phyloP scores from a whole-genome alignment of 2,888 invertebrate species.

The Campopleginae sp. region DNA sequence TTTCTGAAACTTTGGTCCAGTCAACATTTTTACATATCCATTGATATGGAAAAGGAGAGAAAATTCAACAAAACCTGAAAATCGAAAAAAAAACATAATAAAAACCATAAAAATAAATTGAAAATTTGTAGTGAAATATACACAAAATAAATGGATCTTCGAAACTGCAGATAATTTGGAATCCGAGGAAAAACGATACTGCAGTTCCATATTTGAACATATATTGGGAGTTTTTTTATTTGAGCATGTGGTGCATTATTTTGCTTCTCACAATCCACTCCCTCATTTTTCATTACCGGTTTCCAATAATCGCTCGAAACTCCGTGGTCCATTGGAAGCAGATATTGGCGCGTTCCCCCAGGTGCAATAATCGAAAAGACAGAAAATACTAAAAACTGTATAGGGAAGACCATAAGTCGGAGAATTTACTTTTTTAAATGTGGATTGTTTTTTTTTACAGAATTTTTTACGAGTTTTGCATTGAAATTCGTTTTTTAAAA shows the following conservation, averaged over 20 bases:
- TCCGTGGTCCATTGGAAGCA: slow-evolving; percentile 36
- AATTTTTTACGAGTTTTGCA: too few species aligned
- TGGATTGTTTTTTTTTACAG: too few species aligned
- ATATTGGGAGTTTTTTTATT: neutral
- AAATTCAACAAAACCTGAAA: too few species aligned
- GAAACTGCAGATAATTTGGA: neutral
- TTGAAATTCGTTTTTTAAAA: too few species aligned
- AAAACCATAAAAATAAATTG: too few species aligned
- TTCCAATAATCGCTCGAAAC: slow-evolving; percentile 52
- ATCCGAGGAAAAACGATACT: neutral
- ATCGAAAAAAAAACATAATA: too few species aligned
- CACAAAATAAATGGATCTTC: neutral
- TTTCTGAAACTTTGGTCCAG: too few species aligned
- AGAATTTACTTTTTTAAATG: neutral
- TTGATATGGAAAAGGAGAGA: too few species aligned
- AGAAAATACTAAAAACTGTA: neutral
- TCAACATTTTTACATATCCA: too few species aligned
- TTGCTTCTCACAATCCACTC: neutral
- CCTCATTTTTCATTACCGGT: slow-evolving; percentile 51
- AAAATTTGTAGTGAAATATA: too few species aligned
- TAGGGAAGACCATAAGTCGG: neutral
- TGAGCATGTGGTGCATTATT: neutral
- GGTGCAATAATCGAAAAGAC: neutral
- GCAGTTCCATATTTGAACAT: neutral
- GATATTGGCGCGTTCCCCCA: slow-evolving; percentile 26